Evolutionary conservation across 2,888 invertebrate species (phyloP).

Genomic region (Gandaritis pyraliata): DNA sequence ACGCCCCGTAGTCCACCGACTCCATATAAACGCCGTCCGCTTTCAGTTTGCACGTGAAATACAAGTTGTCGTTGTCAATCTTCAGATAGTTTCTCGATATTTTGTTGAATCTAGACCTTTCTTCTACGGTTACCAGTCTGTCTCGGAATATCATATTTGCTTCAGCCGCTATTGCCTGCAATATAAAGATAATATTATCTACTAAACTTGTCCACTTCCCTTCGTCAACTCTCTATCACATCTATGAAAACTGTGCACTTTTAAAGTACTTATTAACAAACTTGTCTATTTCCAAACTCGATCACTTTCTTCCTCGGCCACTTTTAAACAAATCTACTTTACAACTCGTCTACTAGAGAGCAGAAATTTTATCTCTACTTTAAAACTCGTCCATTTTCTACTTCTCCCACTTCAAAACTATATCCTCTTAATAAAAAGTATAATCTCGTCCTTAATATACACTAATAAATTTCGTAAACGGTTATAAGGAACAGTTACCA

Average conservation of each 20-base stretch:
- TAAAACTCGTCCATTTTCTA: too few relatives aligned
- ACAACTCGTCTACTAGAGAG: too few relatives aligned
- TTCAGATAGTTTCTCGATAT: conserved; percentile 83
- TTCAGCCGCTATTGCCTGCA: conserved; percentile 89
- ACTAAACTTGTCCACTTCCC: background rate
- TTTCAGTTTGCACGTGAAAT: conserved; percentile 60
- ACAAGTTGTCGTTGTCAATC: conserved; percentile 53
- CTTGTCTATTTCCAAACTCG: too few relatives aligned
- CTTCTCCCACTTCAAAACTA: too few relatives aligned
- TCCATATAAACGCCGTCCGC: conserved; percentile 72
- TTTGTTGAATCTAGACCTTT: conserved; percentile 86
- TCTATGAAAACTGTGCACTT: too few relatives aligned
- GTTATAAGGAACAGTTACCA: conserved; percentile 47
- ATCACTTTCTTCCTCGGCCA: too few relatives aligned
- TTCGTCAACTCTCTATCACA: too few relatives aligned
- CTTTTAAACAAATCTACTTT: too few relatives aligned
- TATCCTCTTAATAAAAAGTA: too few relatives aligned
- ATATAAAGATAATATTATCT: background rate
- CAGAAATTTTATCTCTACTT: too few relatives aligned
- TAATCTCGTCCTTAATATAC: too few relatives aligned
- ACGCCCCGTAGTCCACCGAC: conserved; percentile 81
- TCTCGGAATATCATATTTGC: conserved; percentile 90
- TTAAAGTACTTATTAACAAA: too few relatives aligned
- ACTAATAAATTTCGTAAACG: background rate
- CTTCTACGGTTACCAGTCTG: conserved; percentile 87